phyloP scores from a whole-genome alignment of 2,797 vertebrate species.

The Hemibagrus guttatus region DNA sequence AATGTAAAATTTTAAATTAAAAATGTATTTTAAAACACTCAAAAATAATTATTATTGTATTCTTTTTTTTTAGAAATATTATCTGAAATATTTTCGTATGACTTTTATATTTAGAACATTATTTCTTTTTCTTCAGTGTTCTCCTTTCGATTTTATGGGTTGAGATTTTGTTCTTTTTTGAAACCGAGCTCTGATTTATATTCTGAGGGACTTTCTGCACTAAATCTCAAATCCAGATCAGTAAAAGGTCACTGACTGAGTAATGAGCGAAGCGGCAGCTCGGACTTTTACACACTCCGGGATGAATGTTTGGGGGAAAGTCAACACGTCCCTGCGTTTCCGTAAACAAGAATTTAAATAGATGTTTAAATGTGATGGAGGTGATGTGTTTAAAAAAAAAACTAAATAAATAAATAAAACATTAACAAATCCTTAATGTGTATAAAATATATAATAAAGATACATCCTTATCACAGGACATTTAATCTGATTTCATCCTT shows the following conservation, averaged over 20 bases:
- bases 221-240: background rate
- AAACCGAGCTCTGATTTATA: background rate
- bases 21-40: no score
- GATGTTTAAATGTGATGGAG: background rate
- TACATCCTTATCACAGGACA: background rate
- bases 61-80: background rate
- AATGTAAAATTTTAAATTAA: no score
- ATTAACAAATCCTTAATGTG: background rate
- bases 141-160: background rate
- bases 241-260: background rate
- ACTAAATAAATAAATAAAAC: background rate
- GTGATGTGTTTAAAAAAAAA: background rate
- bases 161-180: background rate
- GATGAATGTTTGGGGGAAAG: background rate
- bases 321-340: background rate
- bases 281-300: background rate
- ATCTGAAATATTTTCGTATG: background rate
- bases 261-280: background rate
- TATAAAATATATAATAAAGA: background rate
- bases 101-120: background rate
- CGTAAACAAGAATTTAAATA: background rate
- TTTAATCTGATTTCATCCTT: background rate
- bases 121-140: background rate
- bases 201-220: background rate
- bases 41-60: no score